Percentiles rank a stretch among this genome's conserved stretches.
phyloP scores from a whole-genome alignment of 2,797 vertebrate species.

The Streptopelia turtur region DNA sequence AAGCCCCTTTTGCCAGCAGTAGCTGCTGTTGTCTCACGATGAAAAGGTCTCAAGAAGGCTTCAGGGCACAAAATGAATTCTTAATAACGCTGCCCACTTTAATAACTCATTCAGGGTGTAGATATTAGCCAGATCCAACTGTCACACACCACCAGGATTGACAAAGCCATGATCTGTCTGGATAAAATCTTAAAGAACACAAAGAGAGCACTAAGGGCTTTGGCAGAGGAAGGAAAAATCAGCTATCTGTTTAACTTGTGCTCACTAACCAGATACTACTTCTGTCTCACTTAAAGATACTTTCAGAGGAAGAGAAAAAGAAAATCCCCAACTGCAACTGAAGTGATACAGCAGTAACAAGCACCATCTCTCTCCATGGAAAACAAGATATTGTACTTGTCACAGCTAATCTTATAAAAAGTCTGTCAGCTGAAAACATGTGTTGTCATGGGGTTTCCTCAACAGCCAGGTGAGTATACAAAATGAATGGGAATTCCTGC shows the following conservation, averaged over 20 bases:
- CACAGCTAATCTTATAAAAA: neutral
- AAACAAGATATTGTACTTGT: neutral
- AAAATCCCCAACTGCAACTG: neutral
- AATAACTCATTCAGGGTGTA: neutral
- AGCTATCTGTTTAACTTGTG: neutral
- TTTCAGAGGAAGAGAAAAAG: neutral
- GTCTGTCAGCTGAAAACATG: neutral
- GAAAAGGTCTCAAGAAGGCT: neutral
- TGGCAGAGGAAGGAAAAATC: neutral
- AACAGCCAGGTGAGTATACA: conserved; percentile 7
- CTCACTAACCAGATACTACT: neutral
- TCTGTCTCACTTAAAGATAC: neutral
- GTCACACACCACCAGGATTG: neutral
- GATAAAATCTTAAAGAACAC: neutral
- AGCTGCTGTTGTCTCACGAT: neutral
- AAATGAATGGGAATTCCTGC: neutral
- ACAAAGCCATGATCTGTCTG: neutral
- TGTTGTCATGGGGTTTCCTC: neutral
- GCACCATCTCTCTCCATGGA: neutral
- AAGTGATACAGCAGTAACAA: neutral
- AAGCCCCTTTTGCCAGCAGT: neutral
- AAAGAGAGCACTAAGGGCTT: neutral
- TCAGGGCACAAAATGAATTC: neutral
- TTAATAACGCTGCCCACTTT: neutral
- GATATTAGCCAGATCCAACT: neutral